Evolutionary conservation across 2,113 vertebrate species (phyloP).

Genomic region (Pterocles orientalis): DNA sequence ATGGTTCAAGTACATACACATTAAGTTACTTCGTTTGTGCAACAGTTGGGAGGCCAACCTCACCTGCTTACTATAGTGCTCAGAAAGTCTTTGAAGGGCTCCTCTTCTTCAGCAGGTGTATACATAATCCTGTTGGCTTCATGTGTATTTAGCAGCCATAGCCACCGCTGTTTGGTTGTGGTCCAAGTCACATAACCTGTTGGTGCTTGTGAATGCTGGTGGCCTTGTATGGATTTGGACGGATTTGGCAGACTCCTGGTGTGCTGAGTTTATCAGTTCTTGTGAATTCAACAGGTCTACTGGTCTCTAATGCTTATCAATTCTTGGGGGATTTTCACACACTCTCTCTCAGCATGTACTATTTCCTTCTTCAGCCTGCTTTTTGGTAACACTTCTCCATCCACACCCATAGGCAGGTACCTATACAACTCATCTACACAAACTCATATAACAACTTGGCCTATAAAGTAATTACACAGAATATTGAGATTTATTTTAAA

Average conservation of each 20-base stretch:
- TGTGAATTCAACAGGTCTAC: neutral
- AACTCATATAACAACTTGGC: neutral
- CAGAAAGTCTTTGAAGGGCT: neutral
- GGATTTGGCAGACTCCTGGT: neutral
- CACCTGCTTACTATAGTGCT: neutral
- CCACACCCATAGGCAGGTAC: neutral
- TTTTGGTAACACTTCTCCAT: neutral
- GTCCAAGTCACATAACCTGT: neutral
- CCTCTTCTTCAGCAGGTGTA: neutral
- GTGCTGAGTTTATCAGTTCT: neutral
- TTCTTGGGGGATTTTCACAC: neutral
- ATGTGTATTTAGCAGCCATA: neutral
- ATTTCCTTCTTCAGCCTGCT: neutral
- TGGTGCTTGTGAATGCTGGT: too few relatives aligned
- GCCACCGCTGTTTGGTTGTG: neutral
- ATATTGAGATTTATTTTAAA: neutral
- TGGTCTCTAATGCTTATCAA: neutral
- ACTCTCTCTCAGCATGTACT: neutral
- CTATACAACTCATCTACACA: neutral
- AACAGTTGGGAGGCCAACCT: neutral
- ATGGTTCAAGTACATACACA: fast-evolving
- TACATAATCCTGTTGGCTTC: neutral
- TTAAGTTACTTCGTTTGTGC: too few relatives aligned
- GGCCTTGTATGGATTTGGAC: neutral
- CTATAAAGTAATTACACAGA: neutral